Evolutionary conservation across 2,888 invertebrate genomes (phyloP).

Genomic region (Tetragonula carbonaria): DNA sequence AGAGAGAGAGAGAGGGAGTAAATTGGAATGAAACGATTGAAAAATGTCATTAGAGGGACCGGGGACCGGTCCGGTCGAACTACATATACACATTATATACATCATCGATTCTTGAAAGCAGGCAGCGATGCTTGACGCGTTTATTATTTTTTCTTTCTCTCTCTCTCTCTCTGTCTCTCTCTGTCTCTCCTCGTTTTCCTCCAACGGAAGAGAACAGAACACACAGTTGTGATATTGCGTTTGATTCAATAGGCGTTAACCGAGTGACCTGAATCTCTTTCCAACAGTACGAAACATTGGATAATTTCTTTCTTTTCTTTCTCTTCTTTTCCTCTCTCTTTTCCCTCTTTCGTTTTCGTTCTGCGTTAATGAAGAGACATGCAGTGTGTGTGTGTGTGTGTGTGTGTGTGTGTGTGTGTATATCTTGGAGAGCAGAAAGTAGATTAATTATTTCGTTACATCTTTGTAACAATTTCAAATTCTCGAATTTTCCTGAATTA

Average conservation of each 20-base stretch:
- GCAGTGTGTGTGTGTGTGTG: no score
- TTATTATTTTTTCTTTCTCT: no score
- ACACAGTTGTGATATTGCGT: conserved; percentile 18
- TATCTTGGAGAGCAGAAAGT: no score
- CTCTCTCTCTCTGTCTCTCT: no score
- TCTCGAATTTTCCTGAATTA: no score
- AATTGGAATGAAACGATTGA: conserved; percentile 9
- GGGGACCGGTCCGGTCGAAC: no score
- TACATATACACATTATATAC: no score
- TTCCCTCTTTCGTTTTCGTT: no score
- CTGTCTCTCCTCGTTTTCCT: not conserved
- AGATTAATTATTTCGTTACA: no score
- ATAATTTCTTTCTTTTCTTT: conserved; percentile 20
- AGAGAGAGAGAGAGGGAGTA: not conserved
- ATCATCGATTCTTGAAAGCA: conserved; percentile 31
- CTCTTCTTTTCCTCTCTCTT: not conserved
- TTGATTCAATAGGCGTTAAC: conserved; percentile 48
- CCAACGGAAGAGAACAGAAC: not conserved
- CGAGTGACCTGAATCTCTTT: conserved; percentile 43
- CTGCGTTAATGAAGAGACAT: no score
- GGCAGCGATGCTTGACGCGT: conserved; percentile 40
- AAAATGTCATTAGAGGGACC: conserved; percentile 1
- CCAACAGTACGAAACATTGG: conserved; percentile 1
- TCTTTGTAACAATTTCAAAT: no score
- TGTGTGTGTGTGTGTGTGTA: no score